Conservation (phyloP, 2,797 vertebrate genomes). For the Macropus fuliginosus region DNA sequence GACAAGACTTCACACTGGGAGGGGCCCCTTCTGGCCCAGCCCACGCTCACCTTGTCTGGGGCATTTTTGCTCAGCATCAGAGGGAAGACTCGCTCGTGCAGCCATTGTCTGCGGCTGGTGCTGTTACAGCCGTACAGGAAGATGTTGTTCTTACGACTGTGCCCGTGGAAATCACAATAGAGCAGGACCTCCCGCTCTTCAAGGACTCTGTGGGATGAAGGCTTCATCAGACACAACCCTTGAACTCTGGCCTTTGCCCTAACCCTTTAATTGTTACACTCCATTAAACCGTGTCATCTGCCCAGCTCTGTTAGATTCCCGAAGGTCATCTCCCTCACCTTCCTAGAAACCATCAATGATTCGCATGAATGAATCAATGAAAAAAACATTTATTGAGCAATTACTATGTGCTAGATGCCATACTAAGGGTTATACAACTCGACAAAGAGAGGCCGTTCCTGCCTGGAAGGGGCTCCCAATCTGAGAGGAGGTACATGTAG, state of each 20-base stretch:
- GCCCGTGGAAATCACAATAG: slow-evolving; percentile 96
- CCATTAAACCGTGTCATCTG: neutral
- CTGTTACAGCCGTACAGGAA: slow-evolving; percentile 95
- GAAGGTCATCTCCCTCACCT: neutral
- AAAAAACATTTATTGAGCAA: neutral
- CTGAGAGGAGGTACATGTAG: neutral
- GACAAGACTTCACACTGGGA: neutral
- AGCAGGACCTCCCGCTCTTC: slow-evolving; percentile 91
- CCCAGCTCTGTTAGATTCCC: neutral
- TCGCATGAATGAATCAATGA: neutral
- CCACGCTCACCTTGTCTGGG: slow-evolving; percentile 88
- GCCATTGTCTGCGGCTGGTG: slow-evolving; percentile 67
- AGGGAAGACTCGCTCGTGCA: slow-evolving; percentile 91
- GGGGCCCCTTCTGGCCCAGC: neutral
- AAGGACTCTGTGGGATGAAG: slow-evolving; percentile 84
- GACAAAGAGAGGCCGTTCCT: neutral
- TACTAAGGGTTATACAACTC: neutral
- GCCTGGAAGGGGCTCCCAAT: neutral
- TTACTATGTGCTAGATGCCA: neutral
- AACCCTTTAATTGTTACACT: neutral
- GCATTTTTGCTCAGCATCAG: slow-evolving; percentile 97
- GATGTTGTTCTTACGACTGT: slow-evolving; percentile 95
- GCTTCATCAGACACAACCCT: neutral
- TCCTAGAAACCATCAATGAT: neutral
- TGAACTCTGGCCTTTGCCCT: no score